A percentile compares a stretch with the other conserved stretches of the same genome.
These are phyloP conservation scores for Numida meleagris DNA, from an alignment of 2,113 vertebrate genomes.

Conservation along the genomic window DNA sequence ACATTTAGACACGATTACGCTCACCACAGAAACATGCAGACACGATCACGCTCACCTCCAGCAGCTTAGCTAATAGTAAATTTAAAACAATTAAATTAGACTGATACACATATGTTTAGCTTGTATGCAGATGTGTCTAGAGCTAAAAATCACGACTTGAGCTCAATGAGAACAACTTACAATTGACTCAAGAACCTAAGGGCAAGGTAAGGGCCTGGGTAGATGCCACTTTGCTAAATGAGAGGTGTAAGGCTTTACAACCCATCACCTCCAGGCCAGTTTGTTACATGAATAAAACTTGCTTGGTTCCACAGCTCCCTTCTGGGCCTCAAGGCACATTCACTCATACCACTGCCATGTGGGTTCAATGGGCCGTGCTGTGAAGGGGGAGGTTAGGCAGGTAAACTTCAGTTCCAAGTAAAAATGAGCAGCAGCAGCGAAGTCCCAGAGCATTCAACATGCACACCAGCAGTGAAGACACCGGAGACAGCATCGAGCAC, in stretches of 20 bases:
- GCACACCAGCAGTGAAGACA: background rate
- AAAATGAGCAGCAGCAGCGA: background rate
- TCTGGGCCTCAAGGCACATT: conserved; percentile 15
- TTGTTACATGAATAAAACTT: background rate
- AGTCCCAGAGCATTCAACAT: background rate
- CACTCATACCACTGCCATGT: accelerated
- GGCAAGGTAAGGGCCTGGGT: background rate
- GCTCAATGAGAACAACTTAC: background rate
- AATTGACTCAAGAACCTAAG: background rate
- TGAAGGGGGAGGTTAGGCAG: accelerated
- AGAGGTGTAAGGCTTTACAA: background rate
- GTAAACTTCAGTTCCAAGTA: accelerated
- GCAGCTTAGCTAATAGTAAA: background rate
- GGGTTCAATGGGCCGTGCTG: background rate
- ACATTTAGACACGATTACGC: background rate
- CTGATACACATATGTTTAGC: background rate
- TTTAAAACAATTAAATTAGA: background rate
- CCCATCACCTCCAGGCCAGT: background rate
- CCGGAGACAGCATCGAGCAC: background rate
- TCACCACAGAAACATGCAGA: background rate
- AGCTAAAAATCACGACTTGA: background rate
- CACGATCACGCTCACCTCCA: background rate
- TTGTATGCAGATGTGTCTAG: accelerated
- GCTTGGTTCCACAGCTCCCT: background rate
- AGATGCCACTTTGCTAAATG: background rate